Conservation (phyloP, 2,113 vertebrate species). For the Pteruthius melanotis region DNA sequence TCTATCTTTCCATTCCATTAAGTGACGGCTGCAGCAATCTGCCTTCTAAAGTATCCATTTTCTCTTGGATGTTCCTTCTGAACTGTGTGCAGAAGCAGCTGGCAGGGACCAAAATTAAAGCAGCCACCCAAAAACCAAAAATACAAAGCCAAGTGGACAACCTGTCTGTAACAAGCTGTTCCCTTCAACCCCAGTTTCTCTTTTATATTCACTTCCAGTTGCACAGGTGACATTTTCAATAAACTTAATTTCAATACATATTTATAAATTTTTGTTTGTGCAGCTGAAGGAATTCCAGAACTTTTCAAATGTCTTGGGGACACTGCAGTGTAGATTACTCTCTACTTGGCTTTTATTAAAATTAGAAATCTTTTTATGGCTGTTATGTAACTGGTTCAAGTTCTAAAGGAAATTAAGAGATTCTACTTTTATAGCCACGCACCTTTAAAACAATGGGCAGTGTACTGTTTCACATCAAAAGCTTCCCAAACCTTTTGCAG, state of each 20-base stretch:
- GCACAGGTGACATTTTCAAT: not conserved
- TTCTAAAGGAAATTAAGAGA: conserved; percentile 25
- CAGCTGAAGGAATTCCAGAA: conserved; percentile 26
- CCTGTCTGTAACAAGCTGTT: not conserved
- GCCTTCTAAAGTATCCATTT: not conserved
- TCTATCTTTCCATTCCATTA: not conserved
- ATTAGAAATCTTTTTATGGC: conserved; percentile 9
- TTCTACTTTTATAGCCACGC: not conserved
- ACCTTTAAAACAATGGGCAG: not conserved
- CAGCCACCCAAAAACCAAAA: not conserved
- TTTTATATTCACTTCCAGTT: not conserved
- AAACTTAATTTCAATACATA: conserved; percentile 15
- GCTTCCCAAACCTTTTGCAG: not conserved
- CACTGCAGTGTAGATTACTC: not conserved
- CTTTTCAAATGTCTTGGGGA: conserved; percentile 32
- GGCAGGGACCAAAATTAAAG: not conserved
- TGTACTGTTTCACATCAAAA: not conserved
- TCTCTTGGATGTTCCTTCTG: not conserved
- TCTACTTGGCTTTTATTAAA: conserved; percentile 33
- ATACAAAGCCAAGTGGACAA: not conserved
- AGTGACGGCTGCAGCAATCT: not conserved
- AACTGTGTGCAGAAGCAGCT: not conserved
- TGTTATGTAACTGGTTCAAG: not conserved
- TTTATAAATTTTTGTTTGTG: conserved; percentile 20
- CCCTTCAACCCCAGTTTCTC: not conserved